Base-by-base conservation (phyloP, 92 coral and sea anemone species). In the Zoanthus solanderi region DNA sequence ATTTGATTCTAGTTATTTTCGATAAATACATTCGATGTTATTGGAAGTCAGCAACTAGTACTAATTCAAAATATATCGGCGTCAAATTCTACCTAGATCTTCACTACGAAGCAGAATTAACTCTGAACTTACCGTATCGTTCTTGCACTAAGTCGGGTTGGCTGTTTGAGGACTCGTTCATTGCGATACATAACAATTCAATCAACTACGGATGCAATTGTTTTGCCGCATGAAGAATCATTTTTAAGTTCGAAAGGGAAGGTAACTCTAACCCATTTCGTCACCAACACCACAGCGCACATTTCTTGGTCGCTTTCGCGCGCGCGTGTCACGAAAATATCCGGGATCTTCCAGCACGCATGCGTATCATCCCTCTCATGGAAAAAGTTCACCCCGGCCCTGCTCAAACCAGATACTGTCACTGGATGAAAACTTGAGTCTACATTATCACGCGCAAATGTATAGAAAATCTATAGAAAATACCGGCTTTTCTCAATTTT, bases 291-390 rank as follows among this genome's bases (percentile, higher is more conserved):
- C n/a, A 44, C 73, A 11, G 84, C 71, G 74, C 18, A 46, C 42
- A 46, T 32, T 69, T 56, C 69, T 67, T 67, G 76, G 46, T 66
- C 75, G 6, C 85, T 66, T 81, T 75, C 85, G 63, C 85, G 85
- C 85, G 63, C 85, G 85, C 85, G 85, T 65, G 83, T 88, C 94
- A 91, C 94, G 94, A 91, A 86, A 91, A 91, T 84, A 91, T 91
- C 94, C 94, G 94, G 94, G 94, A 68, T 60, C 58, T 85, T 54
- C 11, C 3, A 10, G 23, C 75, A 88, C 92, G 94, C 94, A 91
- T 73, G 84, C 94, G 89, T 71, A 52, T 30, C 31, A 23, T 28
- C 23, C 17, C 69, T 37, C 42, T 37, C 42, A 37, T 37, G 23
- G 2, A 0, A 37, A 37, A 37, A 37, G 42, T 37, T 37, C 42